phyloP scores from a whole-genome alignment of 2,113 vertebrate species.

The Tautogolabrus adspersus region DNA sequence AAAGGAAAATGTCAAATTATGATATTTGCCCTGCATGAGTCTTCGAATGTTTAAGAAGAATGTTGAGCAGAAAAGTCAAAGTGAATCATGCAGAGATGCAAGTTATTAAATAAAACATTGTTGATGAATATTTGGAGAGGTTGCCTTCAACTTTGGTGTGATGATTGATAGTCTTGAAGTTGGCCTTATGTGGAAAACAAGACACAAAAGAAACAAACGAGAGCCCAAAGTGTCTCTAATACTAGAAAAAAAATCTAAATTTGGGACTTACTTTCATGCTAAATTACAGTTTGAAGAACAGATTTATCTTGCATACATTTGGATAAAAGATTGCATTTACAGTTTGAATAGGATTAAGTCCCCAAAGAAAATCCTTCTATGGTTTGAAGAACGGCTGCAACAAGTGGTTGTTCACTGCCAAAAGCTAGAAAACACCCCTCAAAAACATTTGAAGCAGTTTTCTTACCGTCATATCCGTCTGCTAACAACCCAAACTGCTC shows the following conservation, averaged over 20 bases:
- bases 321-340: no score
- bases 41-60: conserved; percentile 19
- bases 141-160: no score
- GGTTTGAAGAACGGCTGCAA: conserved; percentile 22
- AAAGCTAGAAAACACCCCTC: not conserved
- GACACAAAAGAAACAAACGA: not conserved
- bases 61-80: conserved; percentile 7
- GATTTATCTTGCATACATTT: no score
- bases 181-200: not conserved
- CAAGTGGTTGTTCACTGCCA: conserved; percentile 2
- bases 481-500: conserved; percentile 98
- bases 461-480: conserved; percentile 93
- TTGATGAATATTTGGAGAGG: no score
- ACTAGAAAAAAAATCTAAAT: not conserved
- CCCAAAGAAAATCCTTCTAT: not conserved
- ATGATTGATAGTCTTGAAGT: not conserved
- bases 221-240: no score
- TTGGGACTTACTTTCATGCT: not conserved
- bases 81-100: conserved; percentile 27
- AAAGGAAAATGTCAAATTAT: not conserved
- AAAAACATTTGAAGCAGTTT: not conserved
- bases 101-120: not conserved
- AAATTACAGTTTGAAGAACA: not conserved
- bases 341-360: no score
- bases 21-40: not conserved